These are phyloP conservation scores for Alloscopus bannaensis DNA, from an alignment of 2,888 invertebrate genomes.

Conservation along the genomic window DNA sequence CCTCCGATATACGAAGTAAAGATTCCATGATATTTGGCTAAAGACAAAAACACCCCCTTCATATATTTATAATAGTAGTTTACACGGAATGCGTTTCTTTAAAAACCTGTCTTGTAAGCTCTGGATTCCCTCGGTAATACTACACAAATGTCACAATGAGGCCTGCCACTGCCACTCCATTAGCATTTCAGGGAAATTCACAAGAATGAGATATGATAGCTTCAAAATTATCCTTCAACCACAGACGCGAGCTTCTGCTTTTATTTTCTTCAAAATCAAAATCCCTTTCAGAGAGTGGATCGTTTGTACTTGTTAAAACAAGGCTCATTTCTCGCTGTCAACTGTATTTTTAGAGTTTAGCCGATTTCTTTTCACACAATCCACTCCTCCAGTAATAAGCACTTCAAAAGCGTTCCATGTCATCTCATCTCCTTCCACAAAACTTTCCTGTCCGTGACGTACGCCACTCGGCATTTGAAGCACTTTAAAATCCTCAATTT, in stretches of 20 bases:
- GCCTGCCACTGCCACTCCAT: constrained; percentile 56
- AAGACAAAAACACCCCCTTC: no score
- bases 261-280: neutral
- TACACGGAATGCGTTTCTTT: neutral
- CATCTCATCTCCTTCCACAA: neutral
- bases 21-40: no score
- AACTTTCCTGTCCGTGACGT: neutral
- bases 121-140: neutral
- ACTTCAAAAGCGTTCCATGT: neutral
- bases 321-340: constrained; percentile 45
- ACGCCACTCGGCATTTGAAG: neutral
- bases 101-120: no score
- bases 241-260: neutral
- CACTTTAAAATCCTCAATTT: no score
- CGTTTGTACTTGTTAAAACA: constrained; percentile 31
- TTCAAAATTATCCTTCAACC: constrained; percentile 33
- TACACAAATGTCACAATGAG: constrained; percentile 34
- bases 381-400: no score
- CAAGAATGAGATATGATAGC: constrained; percentile 11
- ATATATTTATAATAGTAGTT: neutral
- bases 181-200: constrained; percentile 46
- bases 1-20: no score
- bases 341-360: neutral
- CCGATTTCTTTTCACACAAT: constrained; percentile 6
- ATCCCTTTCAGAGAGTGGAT: constrained; percentile 5